phyloP scores from a whole-genome alignment of 2,888 invertebrate species.

The Baccha elongata region DNA sequence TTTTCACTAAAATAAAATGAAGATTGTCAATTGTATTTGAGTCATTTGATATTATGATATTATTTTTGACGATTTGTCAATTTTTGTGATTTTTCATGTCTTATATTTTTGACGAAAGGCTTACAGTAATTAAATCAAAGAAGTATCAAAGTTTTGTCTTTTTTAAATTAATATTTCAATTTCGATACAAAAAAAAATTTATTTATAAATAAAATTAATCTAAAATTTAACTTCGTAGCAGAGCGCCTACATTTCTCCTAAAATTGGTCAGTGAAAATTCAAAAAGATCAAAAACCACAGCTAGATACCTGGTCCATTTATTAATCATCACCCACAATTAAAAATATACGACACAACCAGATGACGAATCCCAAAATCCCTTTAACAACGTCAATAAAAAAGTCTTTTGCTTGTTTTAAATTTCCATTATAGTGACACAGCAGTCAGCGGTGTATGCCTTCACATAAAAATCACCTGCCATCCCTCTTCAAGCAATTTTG shows the following conservation, averaged over 20 bases:
- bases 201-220: no score
- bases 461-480: constrained; percentile 41
- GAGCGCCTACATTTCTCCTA: background rate
- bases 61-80: no score
- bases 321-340: constrained; percentile 45
- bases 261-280: background rate
- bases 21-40: no score
- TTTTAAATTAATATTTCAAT: no score
- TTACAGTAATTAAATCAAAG: no score
- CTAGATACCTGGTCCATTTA: constrained; percentile 16
- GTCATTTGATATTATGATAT: no score
- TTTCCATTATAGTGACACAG: constrained; percentile 24
- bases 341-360: background rate
- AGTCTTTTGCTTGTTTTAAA: constrained; percentile 13
- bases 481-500: constrained; percentile 32
- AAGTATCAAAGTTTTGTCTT: no score
- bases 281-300: constrained; percentile 9
- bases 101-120: no score
- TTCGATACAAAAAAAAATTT: no score
- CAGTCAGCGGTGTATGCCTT: background rate
- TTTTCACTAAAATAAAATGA: no score
- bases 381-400: constrained; percentile 35
- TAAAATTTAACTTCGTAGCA: no score
- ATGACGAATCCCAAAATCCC: constrained; percentile 7
- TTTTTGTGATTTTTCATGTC: no score